phyloP scores from a whole-genome alignment of 2,888 invertebrate species.

The Crocallis elinguaria region DNA sequence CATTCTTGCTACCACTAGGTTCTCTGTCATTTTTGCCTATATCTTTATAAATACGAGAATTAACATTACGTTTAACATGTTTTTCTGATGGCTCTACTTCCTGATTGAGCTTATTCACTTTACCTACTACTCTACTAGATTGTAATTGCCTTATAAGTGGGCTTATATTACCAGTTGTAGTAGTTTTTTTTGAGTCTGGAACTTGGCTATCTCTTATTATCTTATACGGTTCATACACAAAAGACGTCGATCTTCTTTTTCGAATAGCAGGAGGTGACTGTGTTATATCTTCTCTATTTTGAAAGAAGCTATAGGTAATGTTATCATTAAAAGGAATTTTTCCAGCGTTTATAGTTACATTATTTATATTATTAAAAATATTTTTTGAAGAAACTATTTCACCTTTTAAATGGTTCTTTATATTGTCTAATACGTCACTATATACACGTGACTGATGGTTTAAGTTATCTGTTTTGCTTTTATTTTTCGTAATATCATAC shows the following conservation, averaged over 20 bases:
- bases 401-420: constrained; percentile 46
- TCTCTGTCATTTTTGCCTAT: constrained; percentile 69
- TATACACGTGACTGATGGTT: constrained; percentile 65
- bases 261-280: constrained; percentile 44
- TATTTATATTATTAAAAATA: constrained; percentile 10
- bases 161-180: constrained; percentile 67
- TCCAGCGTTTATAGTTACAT: constrained; percentile 17
- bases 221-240: constrained; percentile 80
- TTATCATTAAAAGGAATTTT: constrained; percentile 28
- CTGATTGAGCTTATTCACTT: constrained; percentile 53
- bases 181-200: constrained; percentile 72
- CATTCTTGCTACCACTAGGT: constrained; percentile 41
- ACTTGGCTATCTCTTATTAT: constrained; percentile 72
- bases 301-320: constrained; percentile 43
- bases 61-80: constrained; percentile 55
- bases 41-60: constrained; percentile 62
- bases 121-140: constrained; percentile 67
- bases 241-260: constrained; percentile 64
- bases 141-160: constrained; percentile 76
- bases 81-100: constrained; percentile 49
- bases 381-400: constrained; percentile 10
- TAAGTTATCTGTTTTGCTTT: constrained; percentile 23
- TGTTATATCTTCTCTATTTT: constrained; percentile 52
- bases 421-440: constrained; percentile 77
- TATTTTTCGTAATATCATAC: constrained; percentile 21